Base-by-base conservation (phyloP, 1,140 invertebrate genomes). In the Lasaia peninsularis region DNA sequence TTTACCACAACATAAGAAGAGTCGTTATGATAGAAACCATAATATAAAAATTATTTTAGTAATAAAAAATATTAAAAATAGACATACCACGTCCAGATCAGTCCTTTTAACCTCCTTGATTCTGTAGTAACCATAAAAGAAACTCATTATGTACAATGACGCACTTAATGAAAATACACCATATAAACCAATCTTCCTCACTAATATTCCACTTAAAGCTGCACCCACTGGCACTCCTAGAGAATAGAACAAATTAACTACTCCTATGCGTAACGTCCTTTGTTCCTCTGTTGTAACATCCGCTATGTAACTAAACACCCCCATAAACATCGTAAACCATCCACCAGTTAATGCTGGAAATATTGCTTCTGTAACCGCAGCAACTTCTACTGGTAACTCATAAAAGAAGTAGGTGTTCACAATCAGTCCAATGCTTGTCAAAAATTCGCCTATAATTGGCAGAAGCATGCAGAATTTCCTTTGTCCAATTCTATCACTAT, bases 281-380 rank as follows among this genome's bases (percentile, higher is more conserved):
- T 93, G 94, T 77, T 95, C 93, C 52, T 94, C 91, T 5, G 93
- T 93, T 0, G 96, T 96, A 7, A 96, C 93, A 75, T 97, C 96
- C 0, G 93, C 95, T 35, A 98, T 94, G 70, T 97, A 97, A 77
- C 96, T 97, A 78, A 97, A 97, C 31, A 95, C 93, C 10, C 95
- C 95, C 94, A 97, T 96, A 62, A 97, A 93, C 92, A 97, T 94
- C 12, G 95, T 95, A 67, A 96, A 95, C 93, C 94, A 96, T 1
- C 96, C 96, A 1, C 95, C 95, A 5, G 94, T 94, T 0, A 97
- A 69, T 0, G 94, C 94, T 0, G 94, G 94, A 77, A 95, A 95
- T 32, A 96, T 88, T 1, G 93, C 93, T 79, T 96, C 94, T 3
- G 94, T 92, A 0, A 95, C 88, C 0, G 94, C 94, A 3, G 93